Base-by-base conservation (phyloP, 2,113 vertebrate species). In the Limnothrissa miodon region DNA sequence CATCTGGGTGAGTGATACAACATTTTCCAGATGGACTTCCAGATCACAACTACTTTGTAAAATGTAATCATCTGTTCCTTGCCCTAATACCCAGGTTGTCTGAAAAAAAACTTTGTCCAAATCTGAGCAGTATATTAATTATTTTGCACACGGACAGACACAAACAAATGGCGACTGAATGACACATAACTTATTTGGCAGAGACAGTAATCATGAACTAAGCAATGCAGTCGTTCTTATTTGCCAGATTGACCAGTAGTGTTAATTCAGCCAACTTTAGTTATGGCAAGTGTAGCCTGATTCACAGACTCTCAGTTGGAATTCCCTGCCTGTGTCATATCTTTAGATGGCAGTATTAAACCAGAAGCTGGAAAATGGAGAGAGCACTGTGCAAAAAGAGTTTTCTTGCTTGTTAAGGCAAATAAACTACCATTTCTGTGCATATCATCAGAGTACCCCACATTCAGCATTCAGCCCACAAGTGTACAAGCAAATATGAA, bases 281-380 rank as follows among this genome's bases (percentile, higher is more conserved):
- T 15, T 36, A 74, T 36, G 33, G 36, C 4, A 2, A 33, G 15
- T 36, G 13, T 29, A 33, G 66, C 15, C 13, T 36, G 66, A 74
- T 74, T 13, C 66, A 74, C 66, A 29, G 59, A 74, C 19, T 33
- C 25, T 62, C 59, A 56, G 19, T 48, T 48, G 13, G 0, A 56
- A 56, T 56, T 5, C 21, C 21, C 51, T 56, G 59, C 33, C 66
- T 74, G 29, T 74, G 66, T 74, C 29, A 15, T 87, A 89, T 89
- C 92, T 85, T 93, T 91, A 92, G 91, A 90, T 91, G 92, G 92
- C 93, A 92, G 90, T 93, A 81, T 91, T 91, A 82, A 91, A 90
- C 91, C 90, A 90, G 82, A 84, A 85, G 85, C 84, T 74, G 66
- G 1, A 74, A 74, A 33, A 29, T 56, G 19, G 51, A 56, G 51